Evolutionary conservation across 2,888 invertebrate species (phyloP), one percentile per base, ranked within the genome.

Genomic region (Pseudoips prasinana): DNA sequence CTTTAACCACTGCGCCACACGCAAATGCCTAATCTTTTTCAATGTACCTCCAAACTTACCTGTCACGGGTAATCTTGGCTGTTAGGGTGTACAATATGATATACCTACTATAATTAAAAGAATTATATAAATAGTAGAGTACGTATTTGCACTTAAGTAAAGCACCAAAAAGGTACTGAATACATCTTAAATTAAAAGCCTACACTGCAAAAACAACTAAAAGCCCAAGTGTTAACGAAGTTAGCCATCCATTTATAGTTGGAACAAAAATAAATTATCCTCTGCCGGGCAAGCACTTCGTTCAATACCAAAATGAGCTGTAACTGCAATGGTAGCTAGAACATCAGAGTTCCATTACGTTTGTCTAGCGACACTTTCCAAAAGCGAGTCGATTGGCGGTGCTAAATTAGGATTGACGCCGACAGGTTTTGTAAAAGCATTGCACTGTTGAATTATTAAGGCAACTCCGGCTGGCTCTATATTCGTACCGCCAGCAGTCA

Each of bases 381-480:
- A 76, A 79, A 83, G 80, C 81, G 84, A 68, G 71, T 73, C 84
- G 83, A 87, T 86, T 79, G 84, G 65, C 62, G 68, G 57, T 51
- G 72, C 78, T 72, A 88, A 87, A 88, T 88, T 82, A 88, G 79
- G 84, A 88, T 82, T 87, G 87, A 87, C 87, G 85, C 51, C 71
- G 86, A 88, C 87, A 88, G 84, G 82, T 84, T 87, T 85, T 87
- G 87, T 88, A 87, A 88, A 87, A 88, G 87, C 87, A 88, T 88
- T 87, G 87, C 87, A 84, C 76, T 86, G 87, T 86, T 88, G 85
- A 88, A 88, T 88, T 87, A 87, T 88, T 86, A 85, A 87, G 83
- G 78, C 73, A 72, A 70, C 81, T 80, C 80, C 55, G 83, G 65
- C 73, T 78, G 75, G 73, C 65, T 70, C 82, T 87, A 87, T 86